Percentiles rank a stretch among this genome's conserved stretches.
phyloP scores from a whole-genome alignment of 2,797 vertebrate species.

The Gymnothorax reevesii region DNA sequence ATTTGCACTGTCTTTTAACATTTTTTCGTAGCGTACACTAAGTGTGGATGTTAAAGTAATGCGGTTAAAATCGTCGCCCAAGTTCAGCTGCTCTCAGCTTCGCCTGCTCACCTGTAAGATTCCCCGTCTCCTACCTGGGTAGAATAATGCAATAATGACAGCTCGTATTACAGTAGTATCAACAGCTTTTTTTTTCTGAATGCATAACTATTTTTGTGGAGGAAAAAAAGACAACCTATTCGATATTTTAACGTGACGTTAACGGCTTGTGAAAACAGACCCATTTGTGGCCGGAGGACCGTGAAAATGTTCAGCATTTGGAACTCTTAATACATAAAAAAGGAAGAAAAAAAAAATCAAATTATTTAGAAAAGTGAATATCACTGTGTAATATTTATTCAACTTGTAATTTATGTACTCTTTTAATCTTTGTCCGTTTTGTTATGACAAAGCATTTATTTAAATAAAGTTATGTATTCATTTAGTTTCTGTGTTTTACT shows the following conservation, averaged over 20 bases:
- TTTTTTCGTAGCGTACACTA: background rate
- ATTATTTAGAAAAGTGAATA: conserved; percentile 90
- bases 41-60: background rate
- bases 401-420: conserved; percentile 99
- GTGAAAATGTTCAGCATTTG: conserved; percentile 93
- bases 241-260: conserved; percentile 82
- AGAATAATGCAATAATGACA: conserved; percentile 82
- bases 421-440: conserved; percentile 98
- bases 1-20: background rate
- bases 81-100: background rate
- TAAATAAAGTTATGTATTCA: conserved; percentile 99
- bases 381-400: conserved; percentile 99
- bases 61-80: background rate
- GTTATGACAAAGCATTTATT: conserved; percentile 99
- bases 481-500: conserved; percentile 64
- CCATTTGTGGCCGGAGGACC: conserved; percentile 73
- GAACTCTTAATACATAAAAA: conserved; percentile 81
- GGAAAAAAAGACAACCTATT: conserved; percentile 76
- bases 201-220: conserved; percentile 75
- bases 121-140: conserved; percentile 81
- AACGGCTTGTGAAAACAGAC: conserved; percentile 81
- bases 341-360: conserved; percentile 78
- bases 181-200: conserved; percentile 76
- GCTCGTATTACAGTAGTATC: conserved; percentile 75
- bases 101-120: conserved; percentile 73